Evolutionary conservation across 1,140 invertebrate species (phyloP).

Genomic region (Ridgeia piscesae): DNA sequence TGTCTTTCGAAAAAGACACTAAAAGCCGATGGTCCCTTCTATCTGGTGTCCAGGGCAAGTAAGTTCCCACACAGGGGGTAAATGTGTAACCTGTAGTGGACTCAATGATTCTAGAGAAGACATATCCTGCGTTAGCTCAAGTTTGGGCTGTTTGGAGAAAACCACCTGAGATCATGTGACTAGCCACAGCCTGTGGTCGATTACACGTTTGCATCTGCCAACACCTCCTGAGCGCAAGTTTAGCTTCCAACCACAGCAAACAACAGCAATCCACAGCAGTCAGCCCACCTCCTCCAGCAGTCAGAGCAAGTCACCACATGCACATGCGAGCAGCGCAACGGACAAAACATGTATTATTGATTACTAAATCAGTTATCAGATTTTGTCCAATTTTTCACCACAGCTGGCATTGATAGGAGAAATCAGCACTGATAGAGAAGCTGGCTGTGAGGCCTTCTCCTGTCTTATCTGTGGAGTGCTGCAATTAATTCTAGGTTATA

Average conservation of each 20-base stretch:
- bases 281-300: neutral
- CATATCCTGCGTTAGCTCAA: too few species aligned
- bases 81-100: too few species aligned
- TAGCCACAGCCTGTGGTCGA: neutral
- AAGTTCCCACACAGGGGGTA: too few species aligned
- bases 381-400: neutral
- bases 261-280: neutral
- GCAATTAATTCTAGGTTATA: neutral
- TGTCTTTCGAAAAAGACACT: too few species aligned
- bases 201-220: neutral
- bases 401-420: neutral
- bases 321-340: neutral
- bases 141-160: too few species aligned
- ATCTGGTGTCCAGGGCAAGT: too few species aligned
- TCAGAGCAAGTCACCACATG: neutral
- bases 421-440: neutral
- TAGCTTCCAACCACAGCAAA: neutral
- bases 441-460: neutral
- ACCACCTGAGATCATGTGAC: too few species aligned
- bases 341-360: neutral
- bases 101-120: too few species aligned
- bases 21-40: too few species aligned
- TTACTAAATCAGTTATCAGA: neutral
- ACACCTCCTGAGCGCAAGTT: neutral
- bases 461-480: neutral